Base-by-base conservation (phyloP, 2,888 invertebrate genomes). In the Magallana nippona region DNA sequence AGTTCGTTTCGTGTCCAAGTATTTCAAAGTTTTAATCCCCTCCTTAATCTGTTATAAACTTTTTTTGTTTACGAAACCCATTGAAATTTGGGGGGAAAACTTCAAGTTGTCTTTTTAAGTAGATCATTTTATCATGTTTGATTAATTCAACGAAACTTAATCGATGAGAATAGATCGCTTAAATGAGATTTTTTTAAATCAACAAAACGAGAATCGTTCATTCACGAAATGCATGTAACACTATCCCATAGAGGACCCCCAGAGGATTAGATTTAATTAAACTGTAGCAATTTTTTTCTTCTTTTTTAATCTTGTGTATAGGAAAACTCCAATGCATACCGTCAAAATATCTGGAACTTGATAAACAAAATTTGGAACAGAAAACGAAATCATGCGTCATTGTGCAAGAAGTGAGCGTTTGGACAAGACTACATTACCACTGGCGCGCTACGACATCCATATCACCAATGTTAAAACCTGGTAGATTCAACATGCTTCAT, bases 401-500 rank as follows among this genome's bases (percentile, higher is more conserved):
- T 71, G 71, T 71, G 71, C 11, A 71, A 71, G 13, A 71, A 71
- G 71, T 32, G 15, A 27, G 27, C 32, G 71, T 27, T 32, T 22
- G 71, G 15, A 27, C 22, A 71, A 13, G 71, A 71, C 11, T 15
- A 27, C 11, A 8, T 27, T 71, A 15, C 13, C 11, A 32, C 32
- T 71, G 11, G 27, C 27, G 32, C 71, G 11, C 19, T 15, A 32
- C 10, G 32, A 15, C 55, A 78, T 19, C 56, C 11, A 44, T 44
- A n/a, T 15, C 55, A 55, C 78, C 17, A 55, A 78, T 78, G 78
- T 55, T 78, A 55, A 55, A 78, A 78, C 56, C 78, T 15, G 56
- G 78, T 10, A 78, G 55, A 78, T 27, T 78, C 55, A 78, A 78
- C 22, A 81, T 81, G 81, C 57, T 81, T 17, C 81, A 81, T 55